A percentile compares a stretch with the other conserved stretches of the same genome.
phyloP scores from a whole-genome alignment of 2,888 invertebrate species.

The Caenorhabditis panamensis region DNA sequence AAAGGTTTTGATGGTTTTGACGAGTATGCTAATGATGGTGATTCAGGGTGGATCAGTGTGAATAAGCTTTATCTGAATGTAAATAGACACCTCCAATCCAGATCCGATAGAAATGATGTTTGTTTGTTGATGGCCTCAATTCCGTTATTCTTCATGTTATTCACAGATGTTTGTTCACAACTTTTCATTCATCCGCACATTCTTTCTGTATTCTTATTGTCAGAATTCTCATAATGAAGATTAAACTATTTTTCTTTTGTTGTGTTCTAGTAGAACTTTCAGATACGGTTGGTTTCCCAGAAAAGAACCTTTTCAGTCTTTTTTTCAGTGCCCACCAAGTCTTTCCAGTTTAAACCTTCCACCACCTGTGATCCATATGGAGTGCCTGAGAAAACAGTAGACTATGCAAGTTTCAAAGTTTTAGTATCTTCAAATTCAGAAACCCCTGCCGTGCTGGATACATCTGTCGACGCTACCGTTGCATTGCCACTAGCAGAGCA shows the following conservation, averaged over 20 bases:
- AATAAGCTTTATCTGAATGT: too few relatives aligned
- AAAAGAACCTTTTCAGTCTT: not conserved
- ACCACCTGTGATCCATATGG: conserved; percentile 41
- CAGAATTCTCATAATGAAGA: too few relatives aligned
- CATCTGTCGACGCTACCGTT: conserved; percentile 37
- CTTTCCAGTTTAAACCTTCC: conserved; percentile 35
- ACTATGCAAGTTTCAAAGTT: not conserved
- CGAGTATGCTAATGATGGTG: too few relatives aligned
- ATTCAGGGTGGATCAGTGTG: too few relatives aligned
- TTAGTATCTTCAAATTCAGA: conserved; percentile 6
- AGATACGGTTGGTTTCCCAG: not conserved
- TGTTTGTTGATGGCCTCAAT: conserved; percentile 33
- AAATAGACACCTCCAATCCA: too few relatives aligned
- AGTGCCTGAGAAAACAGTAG: conserved; percentile 35
- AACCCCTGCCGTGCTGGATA: conserved; percentile 37
- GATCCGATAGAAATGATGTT: not conserved
- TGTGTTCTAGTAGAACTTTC: not conserved
- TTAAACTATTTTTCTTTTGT: conserved; percentile 1
- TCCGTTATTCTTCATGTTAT: conserved; percentile 3
- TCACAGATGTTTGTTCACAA: conserved; percentile 30
- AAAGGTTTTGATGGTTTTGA: too few relatives aligned
- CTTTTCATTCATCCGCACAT: not conserved
- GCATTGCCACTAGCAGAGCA: conserved; percentile 29
- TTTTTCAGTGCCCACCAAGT: conserved; percentile 53
- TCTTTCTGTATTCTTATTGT: not conserved